These are phyloP conservation scores for Biston betularia DNA, from an alignment of 2,888 invertebrate species.

Conservation along the genomic window DNA sequence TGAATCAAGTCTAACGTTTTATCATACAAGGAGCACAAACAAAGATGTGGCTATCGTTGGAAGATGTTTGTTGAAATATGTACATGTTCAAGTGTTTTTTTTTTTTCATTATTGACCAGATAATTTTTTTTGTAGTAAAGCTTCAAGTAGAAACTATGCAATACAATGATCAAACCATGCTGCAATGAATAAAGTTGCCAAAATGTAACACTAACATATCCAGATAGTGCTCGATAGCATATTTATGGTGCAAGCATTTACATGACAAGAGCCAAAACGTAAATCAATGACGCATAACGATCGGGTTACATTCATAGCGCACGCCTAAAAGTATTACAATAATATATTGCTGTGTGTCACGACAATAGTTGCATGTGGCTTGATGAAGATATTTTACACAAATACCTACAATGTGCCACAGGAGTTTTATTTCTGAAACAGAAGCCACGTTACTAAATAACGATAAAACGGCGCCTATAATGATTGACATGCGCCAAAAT, in stretches of 20 bases:
- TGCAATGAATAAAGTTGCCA: conserved; percentile 53
- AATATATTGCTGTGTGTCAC: conserved; percentile 46
- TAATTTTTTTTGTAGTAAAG: too few relatives aligned
- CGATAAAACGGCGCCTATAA: conserved; percentile 68
- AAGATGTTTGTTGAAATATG: conserved; percentile 5
- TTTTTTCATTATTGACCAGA: too few relatives aligned
- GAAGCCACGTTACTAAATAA: conserved; percentile 39
- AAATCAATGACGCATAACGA: conserved; percentile 62
- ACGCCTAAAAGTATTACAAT: conserved; percentile 52
- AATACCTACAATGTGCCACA: conserved; percentile 30
- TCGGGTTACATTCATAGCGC: conserved; percentile 58
- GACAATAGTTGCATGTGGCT: conserved; percentile 52
- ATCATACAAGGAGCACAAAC: conserved; percentile 26
- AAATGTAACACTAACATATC: conserved; percentile 57
- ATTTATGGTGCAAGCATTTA: conserved; percentile 53
- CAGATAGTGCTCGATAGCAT: conserved; percentile 53
- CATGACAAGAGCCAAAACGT: conserved; percentile 54
- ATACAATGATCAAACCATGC: conserved; percentile 33
- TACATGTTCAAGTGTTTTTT: conserved; percentile 5
- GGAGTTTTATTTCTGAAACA: conserved; percentile 27
- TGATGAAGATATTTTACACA: conserved; percentile 38
- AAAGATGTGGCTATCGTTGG: conserved; percentile 19
- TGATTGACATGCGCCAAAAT: conserved; percentile 73
- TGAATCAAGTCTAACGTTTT: conserved; percentile 29
- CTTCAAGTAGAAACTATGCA: conserved; percentile 6